phyloP scores from a whole-genome alignment of 53 echinoderm and acorn worm genomes.

The Patiria pectinifera region DNA sequence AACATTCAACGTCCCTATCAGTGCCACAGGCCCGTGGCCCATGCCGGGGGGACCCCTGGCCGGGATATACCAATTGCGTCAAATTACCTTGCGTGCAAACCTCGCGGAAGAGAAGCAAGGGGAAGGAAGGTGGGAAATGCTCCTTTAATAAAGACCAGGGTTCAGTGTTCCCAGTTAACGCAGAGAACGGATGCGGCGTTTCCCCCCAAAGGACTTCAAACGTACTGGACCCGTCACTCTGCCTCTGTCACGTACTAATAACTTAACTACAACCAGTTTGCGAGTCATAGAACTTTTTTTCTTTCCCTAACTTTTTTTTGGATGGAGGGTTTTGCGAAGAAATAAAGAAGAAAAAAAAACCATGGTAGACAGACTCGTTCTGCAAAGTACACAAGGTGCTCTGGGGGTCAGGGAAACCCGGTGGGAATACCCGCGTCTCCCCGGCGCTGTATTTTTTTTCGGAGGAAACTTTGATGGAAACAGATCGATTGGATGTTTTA shows the following conservation, averaged over 20 bases:
- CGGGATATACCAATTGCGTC: constrained; percentile 66
- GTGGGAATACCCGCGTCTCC: constrained; percentile 14
- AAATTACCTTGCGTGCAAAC: constrained; percentile 68
- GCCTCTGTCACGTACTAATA: constrained; percentile 54
- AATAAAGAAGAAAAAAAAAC: neutral
- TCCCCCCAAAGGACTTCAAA: constrained; percentile 42
- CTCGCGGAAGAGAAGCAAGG: constrained; percentile 39
- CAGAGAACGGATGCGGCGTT: constrained; percentile 30
- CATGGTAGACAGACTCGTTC: neutral
- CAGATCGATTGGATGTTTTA: constrained; percentile 47
- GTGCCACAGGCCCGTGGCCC: constrained; percentile 12
- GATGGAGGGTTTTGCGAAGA: neutral
- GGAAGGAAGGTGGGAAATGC: constrained; percentile 59
- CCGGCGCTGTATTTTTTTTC: constrained; percentile 14
- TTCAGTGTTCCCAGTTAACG: constrained; percentile 54
- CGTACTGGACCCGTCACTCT: constrained; percentile 20
- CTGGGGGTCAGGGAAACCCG: neutral
- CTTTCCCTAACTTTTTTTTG: neutral
- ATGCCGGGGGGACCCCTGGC: neutral
- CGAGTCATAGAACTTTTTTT: constrained; percentile 55
- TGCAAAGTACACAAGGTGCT: constrained; percentile 44
- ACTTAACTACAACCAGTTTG: constrained; percentile 52
- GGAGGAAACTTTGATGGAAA: constrained; percentile 46
- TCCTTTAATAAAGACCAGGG: constrained; percentile 52
- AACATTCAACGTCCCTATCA: constrained; percentile 19